Base-by-base conservation (phyloP, 2,113 vertebrate species). In the Danionella cerebrum region DNA sequence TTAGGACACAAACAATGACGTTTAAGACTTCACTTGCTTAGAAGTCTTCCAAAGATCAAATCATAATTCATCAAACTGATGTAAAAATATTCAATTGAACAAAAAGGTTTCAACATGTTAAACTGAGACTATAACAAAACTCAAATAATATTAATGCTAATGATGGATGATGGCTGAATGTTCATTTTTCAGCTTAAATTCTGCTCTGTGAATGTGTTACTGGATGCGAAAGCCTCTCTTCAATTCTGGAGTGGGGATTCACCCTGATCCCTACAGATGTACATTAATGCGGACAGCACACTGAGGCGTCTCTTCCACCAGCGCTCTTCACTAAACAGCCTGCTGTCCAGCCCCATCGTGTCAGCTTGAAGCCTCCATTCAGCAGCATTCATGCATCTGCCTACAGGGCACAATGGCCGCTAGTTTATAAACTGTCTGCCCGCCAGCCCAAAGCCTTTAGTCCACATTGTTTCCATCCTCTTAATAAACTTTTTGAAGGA, bases 401-500 rank as follows among this genome's bases (percentile, higher is more conserved):
- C 90, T 90, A 87, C 69, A 80, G 84, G 84, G 89, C 88, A 96
- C 93, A 98, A 98, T 93, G 86, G 91, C 80, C 78, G 88, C 87
- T 87, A 91, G 93, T 93, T 92, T 93, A 95, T 96, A 93, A 89
- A 96, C 91, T 92, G 92, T 93, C 94, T 91, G 90, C 90, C 90
- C 86, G 78, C 89, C 90, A 88, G 90, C 91, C 89, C 81, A 85
- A 83, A 76, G 88, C 88, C 92, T 94, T 90, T 86, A 85, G 89
- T 86, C 80, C 85, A 72, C 92, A 97, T 98, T 95, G 96, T 93
- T 93, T 91, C 88, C 77, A 70, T 84, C 74, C 88, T 89, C 94
- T 98, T 97, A 98, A 98, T 98, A 98, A 97, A 97, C 95, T 97
- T 97, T 98, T 94, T 91, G 89, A 94, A 93, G 92, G 95, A 98